Evolutionary conservation across 2,797 vertebrate genomes (phyloP).

Genomic region (Melanotaenia pygmaea): DNA sequence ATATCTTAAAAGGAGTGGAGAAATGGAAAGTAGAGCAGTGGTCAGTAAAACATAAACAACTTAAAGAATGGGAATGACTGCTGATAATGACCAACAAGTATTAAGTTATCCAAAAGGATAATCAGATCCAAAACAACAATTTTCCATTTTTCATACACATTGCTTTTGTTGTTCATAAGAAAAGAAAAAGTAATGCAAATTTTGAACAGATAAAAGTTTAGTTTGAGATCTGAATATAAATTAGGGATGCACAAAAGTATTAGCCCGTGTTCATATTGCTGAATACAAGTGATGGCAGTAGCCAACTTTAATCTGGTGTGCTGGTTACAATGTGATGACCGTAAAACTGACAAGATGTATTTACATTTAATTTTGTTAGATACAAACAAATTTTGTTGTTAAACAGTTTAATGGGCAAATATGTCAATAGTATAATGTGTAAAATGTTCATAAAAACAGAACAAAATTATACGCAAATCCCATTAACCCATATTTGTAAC

Average conservation of each 20-base stretch:
- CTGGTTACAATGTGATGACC: neutral
- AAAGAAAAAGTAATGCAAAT: neutral
- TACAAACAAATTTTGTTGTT: neutral
- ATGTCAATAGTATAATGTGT: neutral
- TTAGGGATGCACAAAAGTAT: neutral
- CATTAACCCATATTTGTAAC: neutral
- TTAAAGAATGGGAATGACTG: conserved; percentile 29
- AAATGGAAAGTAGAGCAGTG: conserved; percentile 25
- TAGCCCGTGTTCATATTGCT: too few relatives aligned
- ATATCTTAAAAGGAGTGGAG: conserved; percentile 36
- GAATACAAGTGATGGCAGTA: neutral
- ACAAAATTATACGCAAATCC: neutral
- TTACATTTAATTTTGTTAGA: neutral
- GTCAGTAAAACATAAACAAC: conserved; percentile 35
- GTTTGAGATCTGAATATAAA: conserved; percentile 1
- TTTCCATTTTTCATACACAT: conserved; percentile 5
- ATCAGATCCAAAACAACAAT: conserved; percentile 1
- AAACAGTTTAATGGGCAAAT: neutral
- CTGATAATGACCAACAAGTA: conserved; percentile 31
- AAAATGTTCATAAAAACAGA: neutral
- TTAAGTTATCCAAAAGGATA: conserved; percentile 5
- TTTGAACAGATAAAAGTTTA: neutral
- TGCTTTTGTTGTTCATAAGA: conserved; percentile 4
- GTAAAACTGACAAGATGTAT: neutral
- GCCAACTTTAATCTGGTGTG: neutral